Evolutionary conservation across 2,113 vertebrate genomes (phyloP), one percentile per base, ranked within the genome.

Genomic region (Melanotaenia duboulayi): DNA sequence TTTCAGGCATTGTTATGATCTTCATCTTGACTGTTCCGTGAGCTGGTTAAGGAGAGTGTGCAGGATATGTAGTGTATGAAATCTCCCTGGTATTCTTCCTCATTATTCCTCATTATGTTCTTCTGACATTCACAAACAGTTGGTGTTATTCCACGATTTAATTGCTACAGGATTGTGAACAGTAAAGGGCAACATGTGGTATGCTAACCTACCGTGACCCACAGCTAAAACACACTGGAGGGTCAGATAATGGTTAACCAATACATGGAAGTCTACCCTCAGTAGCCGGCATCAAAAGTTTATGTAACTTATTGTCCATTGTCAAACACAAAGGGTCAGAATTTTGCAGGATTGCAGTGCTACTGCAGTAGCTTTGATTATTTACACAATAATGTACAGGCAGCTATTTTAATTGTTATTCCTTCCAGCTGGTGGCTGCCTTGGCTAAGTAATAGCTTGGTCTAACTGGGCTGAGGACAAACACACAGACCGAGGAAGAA

Each of bases 161-260:
- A 61, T 46, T 37, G 60, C 70, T 35, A 16, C 32, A 23, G 23
- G 4, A 2, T 13, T 24, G 6, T 54, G 16, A 54, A 42, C 13
- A 16, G 22, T 25, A 50, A 55, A 66, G 17, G 11, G 2, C 46
- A 16, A 28, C 48, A 16, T 35, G 52, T 68, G n/a, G 19, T 23
- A 17, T 12, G 13, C 42, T 35, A 14, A 44, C 44, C 44, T 67
- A 22, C 61, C 40, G 44, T 75, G 42, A 71, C 57, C 57, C 61
- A n/a, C 40, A 50, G 40, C 61, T 54, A 8, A 59, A 23, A 46
- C 60, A n/a, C 11, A 28, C 19, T 23, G 19, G 46, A 66, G 46
- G 48, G 23, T 60, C 37, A 7, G 50, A 37, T 50, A 73, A 70
- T 82, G 55, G 35, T 76, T 70, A 70, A 80, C 76, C 35, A 71